Conservation (phyloP, 2,113 vertebrate genomes). For the Nanorana parkeri region DNA sequence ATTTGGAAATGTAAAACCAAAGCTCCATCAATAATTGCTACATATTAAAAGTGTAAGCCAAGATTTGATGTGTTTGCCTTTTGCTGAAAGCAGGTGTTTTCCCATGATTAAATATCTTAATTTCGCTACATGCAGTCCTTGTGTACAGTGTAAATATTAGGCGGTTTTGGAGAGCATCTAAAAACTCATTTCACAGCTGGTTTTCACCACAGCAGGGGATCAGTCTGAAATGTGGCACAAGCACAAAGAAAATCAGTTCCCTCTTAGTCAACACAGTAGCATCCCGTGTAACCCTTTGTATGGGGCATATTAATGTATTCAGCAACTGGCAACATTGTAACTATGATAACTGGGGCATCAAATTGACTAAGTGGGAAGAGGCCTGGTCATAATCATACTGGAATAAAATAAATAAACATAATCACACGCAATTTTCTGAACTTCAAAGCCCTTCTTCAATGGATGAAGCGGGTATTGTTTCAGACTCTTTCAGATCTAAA, state of each 20-base stretch:
- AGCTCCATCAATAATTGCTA: no score
- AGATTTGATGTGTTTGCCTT: no score
- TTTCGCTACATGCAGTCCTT: no score
- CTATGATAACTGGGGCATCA: conserved; percentile 17
- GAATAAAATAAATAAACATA: conserved; percentile 13
- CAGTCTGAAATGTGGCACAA: neutral
- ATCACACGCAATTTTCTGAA: conserved; percentile 14
- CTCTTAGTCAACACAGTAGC: neutral
- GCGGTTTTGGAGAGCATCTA: neutral
- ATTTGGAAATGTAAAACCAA: no score
- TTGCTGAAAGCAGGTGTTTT: no score
- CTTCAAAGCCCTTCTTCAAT: neutral
- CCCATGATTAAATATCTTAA: no score
- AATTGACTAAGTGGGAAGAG: conserved; percentile 15
- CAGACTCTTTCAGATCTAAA: neutral
- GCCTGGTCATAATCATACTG: conserved; percentile 5
- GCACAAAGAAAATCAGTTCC: neutral
- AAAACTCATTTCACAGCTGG: neutral
- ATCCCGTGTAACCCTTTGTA: conserved; percentile 6
- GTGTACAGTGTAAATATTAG: neutral
- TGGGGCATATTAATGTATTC: neutral
- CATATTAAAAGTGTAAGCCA: no score
- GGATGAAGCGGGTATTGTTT: neutral
- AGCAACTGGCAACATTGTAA: conserved; percentile 17
- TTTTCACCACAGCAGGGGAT: conserved; percentile 14